These are phyloP conservation scores for Gnathonemus longibarbis DNA, from an alignment of 2,113 vertebrate species.

Conservation along the genomic window DNA sequence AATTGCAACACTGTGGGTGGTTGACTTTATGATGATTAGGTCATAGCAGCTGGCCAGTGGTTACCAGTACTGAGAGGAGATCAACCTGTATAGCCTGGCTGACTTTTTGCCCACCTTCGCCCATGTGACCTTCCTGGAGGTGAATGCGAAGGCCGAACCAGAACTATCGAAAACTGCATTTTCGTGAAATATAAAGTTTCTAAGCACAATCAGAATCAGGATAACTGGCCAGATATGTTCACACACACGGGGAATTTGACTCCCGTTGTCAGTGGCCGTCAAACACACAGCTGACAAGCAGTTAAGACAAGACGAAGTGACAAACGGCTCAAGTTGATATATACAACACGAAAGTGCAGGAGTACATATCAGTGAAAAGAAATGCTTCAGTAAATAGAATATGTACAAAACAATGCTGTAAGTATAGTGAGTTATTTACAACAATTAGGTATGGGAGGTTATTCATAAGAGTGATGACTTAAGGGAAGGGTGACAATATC, in stretches of 20 bases:
- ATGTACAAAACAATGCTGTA: neutral
- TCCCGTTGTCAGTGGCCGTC: neutral
- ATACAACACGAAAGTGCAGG: neutral
- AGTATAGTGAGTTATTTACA: neutral
- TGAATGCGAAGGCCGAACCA: neutral
- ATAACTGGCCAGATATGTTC: neutral
- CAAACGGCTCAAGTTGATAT: neutral
- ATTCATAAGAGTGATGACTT: neutral
- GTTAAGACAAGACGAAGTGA: neutral
- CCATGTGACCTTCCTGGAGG: neutral
- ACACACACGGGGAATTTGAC: no score
- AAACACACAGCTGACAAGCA: neutral
- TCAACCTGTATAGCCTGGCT: neutral
- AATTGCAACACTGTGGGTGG: no score
- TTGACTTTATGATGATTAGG: neutral
- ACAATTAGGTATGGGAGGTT: neutral
- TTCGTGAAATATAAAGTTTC: neutral
- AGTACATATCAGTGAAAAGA: neutral
- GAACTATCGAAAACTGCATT: neutral
- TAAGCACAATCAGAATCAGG: neutral
- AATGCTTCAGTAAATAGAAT: neutral
- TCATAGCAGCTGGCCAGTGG: neutral
- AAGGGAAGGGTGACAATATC: neutral
- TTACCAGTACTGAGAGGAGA: neutral
- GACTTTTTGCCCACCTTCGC: neutral